Base-by-base conservation (phyloP, 2,888 invertebrate species). In the Agriopis leucophaearia region DNA sequence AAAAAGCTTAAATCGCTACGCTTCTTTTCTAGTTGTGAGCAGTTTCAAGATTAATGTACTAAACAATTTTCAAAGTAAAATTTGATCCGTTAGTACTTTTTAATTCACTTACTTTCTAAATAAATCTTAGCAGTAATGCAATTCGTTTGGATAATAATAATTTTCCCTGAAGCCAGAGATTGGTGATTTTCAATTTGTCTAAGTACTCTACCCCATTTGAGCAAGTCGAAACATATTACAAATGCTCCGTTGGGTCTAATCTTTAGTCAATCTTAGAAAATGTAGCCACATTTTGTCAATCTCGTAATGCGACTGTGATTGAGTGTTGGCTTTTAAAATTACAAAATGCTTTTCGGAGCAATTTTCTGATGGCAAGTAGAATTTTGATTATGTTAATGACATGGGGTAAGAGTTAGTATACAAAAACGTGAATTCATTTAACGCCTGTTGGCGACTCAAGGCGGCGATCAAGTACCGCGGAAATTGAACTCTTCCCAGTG, bases 111-210 rank as follows among this genome's bases (percentile, higher is more conserved):
- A 56, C 18, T 40, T 13, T 13, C 2, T n/a, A 54, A 47, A 12
- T 16, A 8, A 12, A 38, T 48, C 15, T 50, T 36, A 44, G 35
- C 44, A 45, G 9, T 51, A 64, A 64, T 44, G 36, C 57, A 64
- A 59, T 51, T 47, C 12, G 57, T 38, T 58, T 64, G 27, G 38
- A 47, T 55, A 42, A 48, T 65, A 47, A 58, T 57, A 36, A 54
- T 60, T 42, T 61, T 51, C 16, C 51, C 51, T 18, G 15, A 16
- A 54, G 10, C n/a, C 59, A 40, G 15, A 27, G 56, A 60, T 60
- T 59, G 66, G 66, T 51, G 62, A 69, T 59, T 67, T 71, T 72
- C 69, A 69, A 72, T 72, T 72, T 72, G 64, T 69, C 59, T 67
- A 69, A 72, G 69, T 69, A 69, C 60, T 56, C 51, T 40, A 27